Percentiles rank a stretch among this genome's conserved stretches.
These are phyloP conservation scores for Cloeon dipterum DNA, from an alignment of 2,888 invertebrate genomes.

Conservation along the genomic window DNA sequence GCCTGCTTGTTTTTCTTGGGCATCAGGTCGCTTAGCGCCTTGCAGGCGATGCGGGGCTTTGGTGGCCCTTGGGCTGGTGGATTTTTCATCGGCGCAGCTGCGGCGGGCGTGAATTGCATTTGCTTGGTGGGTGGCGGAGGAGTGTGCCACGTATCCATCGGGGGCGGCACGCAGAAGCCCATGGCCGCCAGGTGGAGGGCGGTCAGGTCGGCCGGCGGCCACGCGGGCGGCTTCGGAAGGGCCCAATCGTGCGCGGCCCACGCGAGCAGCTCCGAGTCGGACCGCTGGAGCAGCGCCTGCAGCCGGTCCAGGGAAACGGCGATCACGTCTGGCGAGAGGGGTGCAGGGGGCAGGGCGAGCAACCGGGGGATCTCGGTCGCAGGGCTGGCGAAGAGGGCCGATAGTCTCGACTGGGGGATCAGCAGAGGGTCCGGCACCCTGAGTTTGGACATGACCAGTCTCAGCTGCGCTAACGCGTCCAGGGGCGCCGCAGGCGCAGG, in stretches of 20 bases:
- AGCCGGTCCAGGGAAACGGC: constrained; percentile 54
- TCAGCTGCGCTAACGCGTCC: constrained; percentile 42
- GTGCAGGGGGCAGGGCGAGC: constrained; percentile 40
- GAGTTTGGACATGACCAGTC: constrained; percentile 34
- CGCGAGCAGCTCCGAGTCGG: constrained; percentile 16
- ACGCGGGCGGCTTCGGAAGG: constrained; percentile 3
- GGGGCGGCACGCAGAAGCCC: too few species aligned
- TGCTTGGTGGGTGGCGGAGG: background rate
- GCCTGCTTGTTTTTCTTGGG: constrained; percentile 6
- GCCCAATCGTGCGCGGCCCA: constrained; percentile 19
- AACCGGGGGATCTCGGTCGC: constrained; percentile 54
- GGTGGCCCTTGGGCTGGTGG: too few species aligned
- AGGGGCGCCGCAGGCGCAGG: constrained; percentile 6
- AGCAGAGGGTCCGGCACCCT: constrained; percentile 61
- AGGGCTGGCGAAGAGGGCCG: constrained; percentile 44
- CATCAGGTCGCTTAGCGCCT: constrained; percentile 34
- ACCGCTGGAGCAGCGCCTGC: constrained; percentile 19
- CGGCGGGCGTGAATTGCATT: background rate
- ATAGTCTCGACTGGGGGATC: constrained; percentile 52
- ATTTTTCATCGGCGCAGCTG: background rate
- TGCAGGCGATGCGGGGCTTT: constrained; percentile 12
- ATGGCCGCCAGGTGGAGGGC: too few species aligned
- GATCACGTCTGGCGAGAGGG: constrained; percentile 54
- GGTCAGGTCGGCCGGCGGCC: too few species aligned
- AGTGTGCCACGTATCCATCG: too few species aligned